Evolutionary conservation across 2,888 invertebrate species (phyloP), one percentile per base, ranked within the genome.

Genomic region (Polyommatus icarus): DNA sequence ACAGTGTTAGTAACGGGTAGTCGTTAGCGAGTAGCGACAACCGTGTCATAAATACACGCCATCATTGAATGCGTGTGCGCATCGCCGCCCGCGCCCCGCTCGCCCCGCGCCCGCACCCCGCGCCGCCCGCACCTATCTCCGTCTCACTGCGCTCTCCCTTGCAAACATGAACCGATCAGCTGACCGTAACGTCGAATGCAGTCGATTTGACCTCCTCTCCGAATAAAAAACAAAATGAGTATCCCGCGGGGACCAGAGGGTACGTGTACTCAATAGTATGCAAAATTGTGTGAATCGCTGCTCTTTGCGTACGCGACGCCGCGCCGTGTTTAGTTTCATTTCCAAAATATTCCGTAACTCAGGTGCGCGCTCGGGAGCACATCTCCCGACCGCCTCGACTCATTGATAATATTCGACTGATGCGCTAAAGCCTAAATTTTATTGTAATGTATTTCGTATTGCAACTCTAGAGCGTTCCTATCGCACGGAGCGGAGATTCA

Each of bases 81-180:
- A 84, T 84, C 81, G 79, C 82, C 82, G 76, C 76, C 78, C 80
- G 78, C 79, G 78, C 78, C 79, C 79, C 78, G 71, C 79, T 76
- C 77, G 36, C 61, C 80, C 79, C 36, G 72, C 71, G 78, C 78
- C 61, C 81, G 78, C 36, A 59, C 71, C 78, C 78, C 79, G 78
- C 77, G 67, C 83, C 67, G 80, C 29, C 81, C 83, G 79, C 81
- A 57, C 82, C 79, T 82, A 80, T 80, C 83, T 83, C 87, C 78
- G 54, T 75, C 80, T 78, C 83, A 15, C 67, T 54, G 20, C 81
- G 71, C 78, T 79, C 79, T 79, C 82, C 83, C 79, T 81, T 71
- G 81, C 83, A 79, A 81, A 83, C 88, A 85, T 89, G 88, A 87
- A 86, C 79, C 88, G 89, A 92, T 92, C 93, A 92, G 93, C 92